Conservation (phyloP, 2,797 vertebrate species). For the Neosilurus mollespiculum region DNA sequence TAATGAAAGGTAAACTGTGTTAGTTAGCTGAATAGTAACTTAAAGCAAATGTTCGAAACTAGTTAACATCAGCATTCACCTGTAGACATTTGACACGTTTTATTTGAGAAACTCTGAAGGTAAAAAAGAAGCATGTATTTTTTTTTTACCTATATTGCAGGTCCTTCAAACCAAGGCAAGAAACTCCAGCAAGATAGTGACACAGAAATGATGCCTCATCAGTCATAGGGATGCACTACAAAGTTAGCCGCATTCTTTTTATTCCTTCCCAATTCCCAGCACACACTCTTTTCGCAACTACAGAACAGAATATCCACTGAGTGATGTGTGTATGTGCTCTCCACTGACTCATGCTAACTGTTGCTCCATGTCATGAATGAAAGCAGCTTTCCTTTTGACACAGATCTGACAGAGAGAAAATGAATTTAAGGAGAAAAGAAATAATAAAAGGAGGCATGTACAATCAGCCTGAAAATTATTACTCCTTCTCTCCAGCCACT, state of each 20-base stretch:
- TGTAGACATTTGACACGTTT: no score
- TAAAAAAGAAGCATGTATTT: no score
- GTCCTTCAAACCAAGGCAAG: no score
- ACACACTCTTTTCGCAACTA: neutral
- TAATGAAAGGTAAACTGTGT: no score
- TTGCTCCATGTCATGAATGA: slow-evolving; percentile 13
- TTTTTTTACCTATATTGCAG: no score
- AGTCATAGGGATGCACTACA: neutral
- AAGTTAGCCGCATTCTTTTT: neutral
- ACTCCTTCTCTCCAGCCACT: neutral
- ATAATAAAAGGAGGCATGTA: neutral
- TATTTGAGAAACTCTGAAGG: no score
- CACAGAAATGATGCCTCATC: neutral
- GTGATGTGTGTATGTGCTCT: slow-evolving; percentile 11
- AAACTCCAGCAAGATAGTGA: neutral
- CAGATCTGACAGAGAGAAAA: slow-evolving; percentile 14
- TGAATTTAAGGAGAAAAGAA: slow-evolving; percentile 12
- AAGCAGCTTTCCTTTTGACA: slow-evolving; percentile 9
- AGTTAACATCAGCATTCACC: no score
- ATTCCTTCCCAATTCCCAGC: neutral
- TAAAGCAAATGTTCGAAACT: no score
- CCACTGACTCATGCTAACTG: slow-evolving; percentile 24
- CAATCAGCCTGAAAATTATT: slow-evolving; percentile 15
- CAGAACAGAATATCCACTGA: slow-evolving; percentile 15
- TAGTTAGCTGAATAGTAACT: no score